Evolutionary conservation across 2,888 invertebrate genomes (phyloP).

Genomic region (Podotricha telesiphe): DNA sequence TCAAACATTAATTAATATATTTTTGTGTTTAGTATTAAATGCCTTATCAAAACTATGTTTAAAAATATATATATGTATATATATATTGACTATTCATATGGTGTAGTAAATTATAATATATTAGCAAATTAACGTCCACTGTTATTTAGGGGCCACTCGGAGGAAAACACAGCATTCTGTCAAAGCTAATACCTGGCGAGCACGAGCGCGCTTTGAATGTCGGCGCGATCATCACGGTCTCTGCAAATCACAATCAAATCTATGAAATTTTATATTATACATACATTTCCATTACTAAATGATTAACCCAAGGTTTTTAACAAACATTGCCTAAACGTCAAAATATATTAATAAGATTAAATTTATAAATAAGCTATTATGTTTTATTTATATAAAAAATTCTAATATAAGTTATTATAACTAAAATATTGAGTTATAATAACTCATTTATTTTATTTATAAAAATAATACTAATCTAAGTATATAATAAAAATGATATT

Average conservation of each 20-base stretch:
- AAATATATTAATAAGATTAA: too few relatives aligned
- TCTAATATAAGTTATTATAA: too few relatives aligned
- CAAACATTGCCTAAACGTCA: not conserved
- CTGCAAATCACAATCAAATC: conserved; percentile 83
- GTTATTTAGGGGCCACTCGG: conserved; percentile 30
- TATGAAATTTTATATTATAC: conserved; percentile 45
- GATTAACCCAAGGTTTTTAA: not conserved
- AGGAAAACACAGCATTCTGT: conserved; percentile 44
- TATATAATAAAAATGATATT: too few relatives aligned
- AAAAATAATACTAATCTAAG: too few relatives aligned
- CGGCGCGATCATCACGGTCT: conserved; percentile 89
- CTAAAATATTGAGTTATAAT: too few relatives aligned
- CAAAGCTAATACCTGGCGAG: conserved; percentile 85
- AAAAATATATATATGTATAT: not conserved
- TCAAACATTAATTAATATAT: conserved; percentile 4
- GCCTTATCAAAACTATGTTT: not conserved
- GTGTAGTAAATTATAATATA: conserved; percentile 32
- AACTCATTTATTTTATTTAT: not conserved
- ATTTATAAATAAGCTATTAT: too few relatives aligned
- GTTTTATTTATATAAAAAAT: too few relatives aligned
- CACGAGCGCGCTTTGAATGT: conserved; percentile 92
- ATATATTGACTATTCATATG: not conserved
- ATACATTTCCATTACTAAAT: conserved; percentile 4
- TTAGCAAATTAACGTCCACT: conserved; percentile 21
- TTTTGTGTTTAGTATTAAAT: not conserved